Evolutionary conservation across 2,888 invertebrate genomes (phyloP), one percentile per base, ranked within the genome.

Genomic region (Pammene aurita): DNA sequence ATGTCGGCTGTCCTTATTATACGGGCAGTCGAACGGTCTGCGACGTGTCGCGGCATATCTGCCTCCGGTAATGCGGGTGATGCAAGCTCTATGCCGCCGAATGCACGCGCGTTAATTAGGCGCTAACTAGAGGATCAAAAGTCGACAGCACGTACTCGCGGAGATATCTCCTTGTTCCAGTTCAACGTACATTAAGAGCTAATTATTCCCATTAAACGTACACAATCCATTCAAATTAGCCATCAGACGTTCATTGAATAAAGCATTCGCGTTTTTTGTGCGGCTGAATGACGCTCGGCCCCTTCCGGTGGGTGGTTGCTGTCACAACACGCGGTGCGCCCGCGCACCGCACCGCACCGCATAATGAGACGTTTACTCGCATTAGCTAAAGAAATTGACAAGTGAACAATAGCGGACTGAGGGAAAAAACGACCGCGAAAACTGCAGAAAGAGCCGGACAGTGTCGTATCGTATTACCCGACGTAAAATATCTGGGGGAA

Each of bases 301-400:
- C 81, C 90, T 92, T 92, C 92, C 92, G 91, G 91, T 92, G 91
- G 92, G 92, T 92, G 92, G 92, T 84, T 90, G 90, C 90, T 92
- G 92, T 92, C 92, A 92, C 91, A 92, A 92, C 92, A 92, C 87
- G 92, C 89, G 89, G 88, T 90, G 90, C 90, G 90, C 88, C 86
- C 90, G 88, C 90, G 90, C 73, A 66, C 68, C 72, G 71, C 68
- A 69, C 69, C 69, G 69, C 89, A 86, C 86, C 91, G 91, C 91
- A 91, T 92, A 92, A 92, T 92, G 91, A 92, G 92, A 92, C 91
- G 92, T 90, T 92, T 92, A 89, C 91, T 92, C 92, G 89, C 90
- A 92, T 92, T 92, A 92, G 92, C 92, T 89, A 90, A 92, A 92
- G 91, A 90, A 92, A 92, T 92, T 92, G 92, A 92, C 91, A 92